Conservation (phyloP, 2,888 invertebrate species). For the Lasioglossum oenotherae region DNA sequence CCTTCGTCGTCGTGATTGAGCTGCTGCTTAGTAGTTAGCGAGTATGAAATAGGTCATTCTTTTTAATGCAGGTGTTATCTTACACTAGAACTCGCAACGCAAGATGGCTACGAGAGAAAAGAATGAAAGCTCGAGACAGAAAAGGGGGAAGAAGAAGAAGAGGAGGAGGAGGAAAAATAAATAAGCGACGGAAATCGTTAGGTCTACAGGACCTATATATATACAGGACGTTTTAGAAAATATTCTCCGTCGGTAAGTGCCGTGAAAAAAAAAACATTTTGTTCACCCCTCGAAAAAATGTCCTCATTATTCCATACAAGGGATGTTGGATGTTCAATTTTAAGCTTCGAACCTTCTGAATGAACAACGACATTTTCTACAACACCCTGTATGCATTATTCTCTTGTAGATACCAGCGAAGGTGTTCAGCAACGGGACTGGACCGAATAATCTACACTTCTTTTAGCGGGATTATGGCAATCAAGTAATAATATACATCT, state of each 20-base stretch:
- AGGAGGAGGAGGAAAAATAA: constrained; percentile 44
- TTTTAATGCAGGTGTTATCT: constrained; percentile 71
- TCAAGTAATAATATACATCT: constrained; percentile 26
- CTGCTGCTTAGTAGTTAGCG: constrained; percentile 72
- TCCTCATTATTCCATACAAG: background rate
- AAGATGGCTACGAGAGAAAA: constrained; percentile 75
- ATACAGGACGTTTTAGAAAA: background rate
- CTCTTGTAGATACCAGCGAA: background rate
- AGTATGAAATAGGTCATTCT: constrained; percentile 78
- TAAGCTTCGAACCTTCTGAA: background rate
- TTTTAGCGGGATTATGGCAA: constrained; percentile 26
- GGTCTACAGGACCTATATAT: background rate
- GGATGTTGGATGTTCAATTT: background rate
- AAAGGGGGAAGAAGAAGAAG: constrained; percentile 13
- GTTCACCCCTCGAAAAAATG: background rate
- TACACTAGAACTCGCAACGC: constrained; percentile 74
- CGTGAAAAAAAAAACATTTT: background rate
- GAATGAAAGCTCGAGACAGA: constrained; percentile 36
- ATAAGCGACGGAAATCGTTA: constrained; percentile 55
- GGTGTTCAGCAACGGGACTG: constrained; percentile 22
- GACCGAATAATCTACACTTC: constrained; percentile 38
- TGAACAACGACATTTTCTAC: constrained; percentile 1
- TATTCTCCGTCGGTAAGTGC: background rate
- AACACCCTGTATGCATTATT: constrained; percentile 10
- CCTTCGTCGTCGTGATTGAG: constrained; percentile 72